A percentile compares a stretch with the other conserved stretches of the same genome.
Conservation (phyloP, 2,113 vertebrate species). For the Tetrao urogallus region DNA sequence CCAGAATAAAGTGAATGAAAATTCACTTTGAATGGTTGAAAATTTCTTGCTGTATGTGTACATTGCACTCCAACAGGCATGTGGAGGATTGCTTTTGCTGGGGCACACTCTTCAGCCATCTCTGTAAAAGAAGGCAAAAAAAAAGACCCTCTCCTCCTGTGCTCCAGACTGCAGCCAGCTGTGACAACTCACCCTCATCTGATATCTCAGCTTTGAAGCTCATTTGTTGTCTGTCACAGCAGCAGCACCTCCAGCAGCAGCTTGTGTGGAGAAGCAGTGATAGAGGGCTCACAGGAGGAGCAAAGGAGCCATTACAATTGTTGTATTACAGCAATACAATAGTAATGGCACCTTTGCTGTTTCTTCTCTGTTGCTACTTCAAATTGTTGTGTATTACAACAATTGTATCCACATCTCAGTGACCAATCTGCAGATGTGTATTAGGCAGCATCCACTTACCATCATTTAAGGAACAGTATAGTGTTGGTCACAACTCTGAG, state of each 20-base stretch:
- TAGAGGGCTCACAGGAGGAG: background rate
- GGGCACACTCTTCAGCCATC: background rate
- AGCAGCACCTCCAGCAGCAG: background rate
- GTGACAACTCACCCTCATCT: background rate
- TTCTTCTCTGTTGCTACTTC: too few species aligned
- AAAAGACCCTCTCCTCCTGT: background rate
- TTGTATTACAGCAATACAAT: background rate
- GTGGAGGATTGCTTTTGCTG: background rate
- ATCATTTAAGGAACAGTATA: rapidly evolving
- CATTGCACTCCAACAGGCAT: background rate
- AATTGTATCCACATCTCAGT: background rate
- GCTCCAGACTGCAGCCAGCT: background rate
- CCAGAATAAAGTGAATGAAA: background rate
- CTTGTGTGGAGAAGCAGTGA: background rate
- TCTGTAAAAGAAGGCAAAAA: background rate
- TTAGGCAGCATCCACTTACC: background rate
- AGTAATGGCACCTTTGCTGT: too few species aligned
- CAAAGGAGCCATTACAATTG: background rate
- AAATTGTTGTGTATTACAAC: too few species aligned
- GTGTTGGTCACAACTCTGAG: background rate
- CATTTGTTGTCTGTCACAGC: background rate
- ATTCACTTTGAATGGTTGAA: background rate
- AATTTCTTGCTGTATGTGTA: background rate
- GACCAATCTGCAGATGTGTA: background rate
- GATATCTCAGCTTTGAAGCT: background rate